These are phyloP conservation scores for Apodemia hepburni DNA, from an alignment of 2,888 invertebrate species.

Conservation along the genomic window DNA sequence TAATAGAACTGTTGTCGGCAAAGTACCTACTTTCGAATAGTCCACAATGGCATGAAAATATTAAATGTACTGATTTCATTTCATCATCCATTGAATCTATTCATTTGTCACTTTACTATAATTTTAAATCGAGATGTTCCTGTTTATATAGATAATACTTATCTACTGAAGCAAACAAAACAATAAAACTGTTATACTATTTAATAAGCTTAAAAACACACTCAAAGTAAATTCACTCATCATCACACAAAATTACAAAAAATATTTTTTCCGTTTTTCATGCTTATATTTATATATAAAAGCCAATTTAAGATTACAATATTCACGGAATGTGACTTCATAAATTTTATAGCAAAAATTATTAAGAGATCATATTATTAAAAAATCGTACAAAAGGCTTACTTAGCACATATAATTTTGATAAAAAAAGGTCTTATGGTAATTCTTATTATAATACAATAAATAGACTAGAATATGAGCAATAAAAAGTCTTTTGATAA, in stretches of 20 bases:
- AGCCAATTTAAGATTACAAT: background rate
- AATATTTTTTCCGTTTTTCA: background rate
- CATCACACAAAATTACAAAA: slow-evolving; percentile 14
- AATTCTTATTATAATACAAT: slow-evolving; percentile 37
- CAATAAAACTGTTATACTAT: background rate
- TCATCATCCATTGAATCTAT: too few relatives aligned
- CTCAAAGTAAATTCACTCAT: slow-evolving; percentile 8
- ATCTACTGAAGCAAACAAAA: slow-evolving; percentile 3
- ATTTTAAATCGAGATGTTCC: too few relatives aligned
- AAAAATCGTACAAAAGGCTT: slow-evolving; percentile 3
- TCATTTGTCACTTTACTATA: too few relatives aligned
- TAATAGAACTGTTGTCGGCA: too few relatives aligned
- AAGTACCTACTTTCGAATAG: too few relatives aligned
- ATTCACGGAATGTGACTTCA: slow-evolving; percentile 12
- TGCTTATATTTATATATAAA: slow-evolving; percentile 1
- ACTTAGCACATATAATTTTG: slow-evolving; percentile 18
- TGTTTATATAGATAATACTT: too few relatives aligned
- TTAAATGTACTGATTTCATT: too few relatives aligned
- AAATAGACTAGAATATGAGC: slow-evolving; percentile 79
- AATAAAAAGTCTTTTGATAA: slow-evolving; percentile 63
- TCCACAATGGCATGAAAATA: too few relatives aligned
- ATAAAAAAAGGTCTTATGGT: slow-evolving; percentile 26
- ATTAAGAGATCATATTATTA: slow-evolving; percentile 7
- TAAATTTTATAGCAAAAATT: slow-evolving; percentile 4
- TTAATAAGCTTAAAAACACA: slow-evolving; percentile 12